These are phyloP conservation scores for Harpalus rufipes DNA, from an alignment of 2,888 invertebrate genomes.

Conservation along the genomic window DNA sequence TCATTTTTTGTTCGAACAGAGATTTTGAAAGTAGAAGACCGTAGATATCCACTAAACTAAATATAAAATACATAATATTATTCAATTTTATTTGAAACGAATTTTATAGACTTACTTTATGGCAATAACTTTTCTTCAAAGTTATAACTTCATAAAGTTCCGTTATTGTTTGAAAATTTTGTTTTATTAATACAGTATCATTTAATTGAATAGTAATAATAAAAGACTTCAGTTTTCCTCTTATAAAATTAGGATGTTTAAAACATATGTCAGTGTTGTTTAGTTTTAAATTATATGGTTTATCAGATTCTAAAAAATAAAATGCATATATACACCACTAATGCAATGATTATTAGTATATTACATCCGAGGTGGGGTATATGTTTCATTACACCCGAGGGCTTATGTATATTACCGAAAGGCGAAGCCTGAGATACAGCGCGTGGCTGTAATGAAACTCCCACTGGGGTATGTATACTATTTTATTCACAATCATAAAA, in stretches of 20 bases:
- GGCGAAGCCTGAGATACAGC: no score
- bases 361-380: no score
- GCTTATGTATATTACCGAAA: no score
- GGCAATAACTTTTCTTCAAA: not conserved
- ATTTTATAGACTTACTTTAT: not conserved
- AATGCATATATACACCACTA: not conserved
- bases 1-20: slow-evolving; percentile 9
- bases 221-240: slow-evolving; percentile 1
- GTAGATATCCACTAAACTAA: slow-evolving; percentile 5
- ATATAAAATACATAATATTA: not conserved
- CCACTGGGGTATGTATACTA: no score
- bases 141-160: no score
- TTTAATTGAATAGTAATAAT: slow-evolving; percentile 7
- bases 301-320: slow-evolving; percentile 2
- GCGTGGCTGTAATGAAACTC: no score
- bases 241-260: slow-evolving; percentile 17
- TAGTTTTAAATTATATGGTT: slow-evolving; percentile 11
- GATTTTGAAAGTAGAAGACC: slow-evolving; percentile 18
- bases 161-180: not conserved
- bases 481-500: no score
- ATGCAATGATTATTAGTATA: no score
- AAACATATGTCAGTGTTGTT: not conserved
- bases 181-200: not conserved
- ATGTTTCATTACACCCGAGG: no score
- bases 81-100: no score